Evolutionary conservation across 2,888 invertebrate genomes (phyloP).

Genomic region (Clanis bilineata): DNA sequence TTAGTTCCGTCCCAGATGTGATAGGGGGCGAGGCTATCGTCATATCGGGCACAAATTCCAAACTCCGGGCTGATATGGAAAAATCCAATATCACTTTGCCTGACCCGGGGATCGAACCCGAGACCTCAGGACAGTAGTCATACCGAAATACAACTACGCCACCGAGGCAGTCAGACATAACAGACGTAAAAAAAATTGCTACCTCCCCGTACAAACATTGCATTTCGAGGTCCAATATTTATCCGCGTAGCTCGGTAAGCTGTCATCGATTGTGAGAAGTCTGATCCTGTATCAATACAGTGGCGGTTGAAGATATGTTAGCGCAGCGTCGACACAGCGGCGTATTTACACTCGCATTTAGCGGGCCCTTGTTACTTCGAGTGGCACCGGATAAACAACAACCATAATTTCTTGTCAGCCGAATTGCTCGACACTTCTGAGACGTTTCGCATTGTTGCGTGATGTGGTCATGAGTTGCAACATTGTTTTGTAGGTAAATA

Average conservation of each 20-base stretch:
- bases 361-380: slow-evolving; percentile 67
- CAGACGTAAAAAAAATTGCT: not conserved
- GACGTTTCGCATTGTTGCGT: slow-evolving; percentile 62
- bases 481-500: not conserved
- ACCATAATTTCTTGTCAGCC: slow-evolving; percentile 55
- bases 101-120: too few relatives aligned
- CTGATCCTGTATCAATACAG: slow-evolving; percentile 41
- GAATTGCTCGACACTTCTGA: slow-evolving; percentile 45
- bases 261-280: slow-evolving; percentile 49
- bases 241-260: slow-evolving; percentile 24
- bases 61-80: too few relatives aligned
- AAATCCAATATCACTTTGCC: too few relatives aligned
- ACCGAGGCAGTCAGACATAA: not conserved
- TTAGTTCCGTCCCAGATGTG: too few relatives aligned
- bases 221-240: slow-evolving; percentile 20
- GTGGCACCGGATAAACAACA: slow-evolving; percentile 57
- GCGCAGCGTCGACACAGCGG: slow-evolving; percentile 45
- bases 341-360: slow-evolving; percentile 66
- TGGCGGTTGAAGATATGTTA: slow-evolving; percentile 51
- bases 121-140: too few relatives aligned
- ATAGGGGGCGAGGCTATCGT: too few relatives aligned
- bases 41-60: too few relatives aligned
- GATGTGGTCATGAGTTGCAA: slow-evolving; percentile 36
- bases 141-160: too few relatives aligned
- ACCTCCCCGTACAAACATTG: slow-evolving; percentile 14